Evolutionary conservation across 2,888 invertebrate genomes (phyloP).

Genomic region (Sphinx pinastri): DNA sequence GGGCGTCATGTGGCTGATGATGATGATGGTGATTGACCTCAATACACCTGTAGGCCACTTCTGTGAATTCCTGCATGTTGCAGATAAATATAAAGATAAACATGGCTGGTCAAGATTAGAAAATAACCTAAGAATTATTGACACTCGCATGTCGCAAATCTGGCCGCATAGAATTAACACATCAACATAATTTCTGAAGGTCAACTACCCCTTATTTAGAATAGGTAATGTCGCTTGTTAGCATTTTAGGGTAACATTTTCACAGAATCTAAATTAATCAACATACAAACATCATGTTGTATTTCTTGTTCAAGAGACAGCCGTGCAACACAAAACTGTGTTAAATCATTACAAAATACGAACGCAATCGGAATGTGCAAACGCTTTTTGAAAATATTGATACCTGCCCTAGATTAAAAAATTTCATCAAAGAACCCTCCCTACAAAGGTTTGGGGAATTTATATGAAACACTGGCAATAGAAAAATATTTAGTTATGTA

Average conservation of each 20-base stretch:
- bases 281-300: not conserved
- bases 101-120: too few relatives aligned
- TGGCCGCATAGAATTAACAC: not conserved
- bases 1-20: too few relatives aligned
- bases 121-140: too few relatives aligned
- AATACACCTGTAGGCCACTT: too few relatives aligned
- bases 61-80: too few relatives aligned
- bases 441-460: constrained; percentile 8
- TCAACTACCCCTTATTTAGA: not conserved
- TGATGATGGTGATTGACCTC: too few relatives aligned
- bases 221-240: not conserved
- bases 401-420: constrained; percentile 1
- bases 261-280: constrained; percentile 1
- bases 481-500: constrained; percentile 12
- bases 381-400: not conserved
- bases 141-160: not conserved
- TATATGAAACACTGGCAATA: constrained; percentile 4
- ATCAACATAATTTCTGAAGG: not conserved
- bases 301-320: not conserved
- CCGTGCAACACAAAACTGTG: not conserved
- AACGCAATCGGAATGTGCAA: constrained; percentile 10
- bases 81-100: too few relatives aligned
- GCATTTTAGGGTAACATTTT: not conserved
- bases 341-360: constrained; percentile 1
- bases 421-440: not conserved